These are phyloP conservation scores for Sebastes cheni DNA, from an alignment of 2,797 vertebrate species.

Conservation along the genomic window DNA sequence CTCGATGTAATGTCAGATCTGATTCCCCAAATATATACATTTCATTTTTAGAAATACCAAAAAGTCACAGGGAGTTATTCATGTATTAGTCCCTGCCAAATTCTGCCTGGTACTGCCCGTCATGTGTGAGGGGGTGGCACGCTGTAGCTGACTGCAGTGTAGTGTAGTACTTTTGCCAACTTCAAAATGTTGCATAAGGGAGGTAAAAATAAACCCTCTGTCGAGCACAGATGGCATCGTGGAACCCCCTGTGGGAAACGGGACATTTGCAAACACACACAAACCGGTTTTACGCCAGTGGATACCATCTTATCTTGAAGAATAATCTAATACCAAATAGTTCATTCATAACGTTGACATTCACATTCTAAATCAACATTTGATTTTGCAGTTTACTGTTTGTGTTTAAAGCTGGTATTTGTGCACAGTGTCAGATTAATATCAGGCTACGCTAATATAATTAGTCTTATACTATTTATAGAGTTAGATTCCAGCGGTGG, in stretches of 20 bases:
- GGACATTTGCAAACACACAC: constrained; percentile 23
- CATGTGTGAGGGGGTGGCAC: constrained; percentile 34
- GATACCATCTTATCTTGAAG: not conserved
- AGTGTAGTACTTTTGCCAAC: constrained; percentile 37
- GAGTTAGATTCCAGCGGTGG: too few relatives aligned
- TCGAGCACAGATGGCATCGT: constrained; percentile 68
- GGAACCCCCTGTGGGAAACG: constrained; percentile 34
- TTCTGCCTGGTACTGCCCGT: not conserved
- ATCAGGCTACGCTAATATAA: too few relatives aligned
- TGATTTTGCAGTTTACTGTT: too few relatives aligned
- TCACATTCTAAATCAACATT: too few relatives aligned
- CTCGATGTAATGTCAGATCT: not conserved
- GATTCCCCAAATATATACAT: not conserved
- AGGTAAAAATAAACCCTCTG: constrained; percentile 72
- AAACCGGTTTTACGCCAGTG: not conserved
- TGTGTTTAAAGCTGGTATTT: too few relatives aligned
- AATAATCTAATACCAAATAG: not conserved
- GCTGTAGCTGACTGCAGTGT: constrained; percentile 31
- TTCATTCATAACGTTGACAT: too few relatives aligned
- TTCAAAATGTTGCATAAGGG: constrained; percentile 63
- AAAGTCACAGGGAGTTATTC: not conserved
- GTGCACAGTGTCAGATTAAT: too few relatives aligned
- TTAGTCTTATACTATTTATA: too few relatives aligned
- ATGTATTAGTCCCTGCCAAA: not conserved
- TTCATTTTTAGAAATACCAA: not conserved